These are phyloP conservation scores for Bembecia ichneumoniformis DNA, from an alignment of 2,888 invertebrate genomes.

Conservation along the genomic window DNA sequence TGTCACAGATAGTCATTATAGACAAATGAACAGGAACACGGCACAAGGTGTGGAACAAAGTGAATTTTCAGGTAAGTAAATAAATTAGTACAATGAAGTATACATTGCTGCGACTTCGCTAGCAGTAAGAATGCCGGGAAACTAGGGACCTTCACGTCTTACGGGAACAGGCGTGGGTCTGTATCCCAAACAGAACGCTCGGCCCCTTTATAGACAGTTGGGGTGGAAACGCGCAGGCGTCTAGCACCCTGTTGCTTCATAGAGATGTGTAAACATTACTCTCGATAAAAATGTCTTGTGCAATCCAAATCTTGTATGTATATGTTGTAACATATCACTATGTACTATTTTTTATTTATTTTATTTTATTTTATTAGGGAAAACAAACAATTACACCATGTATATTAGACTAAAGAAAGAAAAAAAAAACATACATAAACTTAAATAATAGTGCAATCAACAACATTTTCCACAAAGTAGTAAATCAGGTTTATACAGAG, in stretches of 20 bases:
- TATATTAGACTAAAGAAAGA: too few species aligned
- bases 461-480: too few species aligned
- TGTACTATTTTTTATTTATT: too few species aligned
- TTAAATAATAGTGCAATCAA: too few species aligned
- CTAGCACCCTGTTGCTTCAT: constrained; percentile 69
- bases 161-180: constrained; percentile 44
- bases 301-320: too few species aligned
- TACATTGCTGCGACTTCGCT: constrained; percentile 29
- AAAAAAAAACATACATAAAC: too few species aligned
- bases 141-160: constrained; percentile 27
- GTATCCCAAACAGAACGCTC: constrained; percentile 38
- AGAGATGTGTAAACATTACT: constrained; percentile 22
- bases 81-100: constrained; percentile 23
- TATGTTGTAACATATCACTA: too few species aligned
- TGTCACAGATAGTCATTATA: constrained; percentile 36
- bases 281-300: constrained; percentile 33
- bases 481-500: too few species aligned
- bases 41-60: not conserved
- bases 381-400: too few species aligned
- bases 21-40: constrained; percentile 17
- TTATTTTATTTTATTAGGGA: too few species aligned
- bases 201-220: constrained; percentile 40
- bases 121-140: constrained; percentile 18
- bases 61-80: constrained; percentile 10
- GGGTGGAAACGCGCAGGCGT: constrained; percentile 67